Percentiles rank a stretch among this genome's conserved stretches.
These are phyloP conservation scores for Rhea pennata DNA, from an alignment of 2,113 vertebrate species.

Conservation along the genomic window DNA sequence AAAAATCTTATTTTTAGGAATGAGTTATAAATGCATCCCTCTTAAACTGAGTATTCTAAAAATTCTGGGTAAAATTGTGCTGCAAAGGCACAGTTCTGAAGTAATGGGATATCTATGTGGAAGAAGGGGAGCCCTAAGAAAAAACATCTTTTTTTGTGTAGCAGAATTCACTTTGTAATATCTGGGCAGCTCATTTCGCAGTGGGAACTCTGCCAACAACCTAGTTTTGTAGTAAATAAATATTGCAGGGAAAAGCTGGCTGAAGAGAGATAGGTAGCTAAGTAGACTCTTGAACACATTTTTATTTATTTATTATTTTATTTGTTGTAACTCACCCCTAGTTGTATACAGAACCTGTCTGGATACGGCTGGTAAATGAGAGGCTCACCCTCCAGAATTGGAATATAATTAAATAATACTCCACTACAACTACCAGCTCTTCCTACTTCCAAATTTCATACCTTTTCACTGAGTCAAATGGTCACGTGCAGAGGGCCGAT, in stretches of 20 bases:
- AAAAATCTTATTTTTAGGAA: neutral
- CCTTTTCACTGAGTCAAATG: neutral
- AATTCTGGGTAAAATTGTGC: constrained; percentile 3
- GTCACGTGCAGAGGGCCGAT: rapidly evolving
- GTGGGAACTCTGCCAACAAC: constrained; percentile 58
- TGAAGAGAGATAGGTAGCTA: neutral
- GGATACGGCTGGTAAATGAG: rapidly evolving
- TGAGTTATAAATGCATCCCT: neutral
- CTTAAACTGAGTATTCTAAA: neutral
- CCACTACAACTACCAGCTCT: neutral
- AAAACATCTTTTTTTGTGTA: neutral
- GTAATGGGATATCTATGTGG: neutral
- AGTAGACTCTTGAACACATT: neutral
- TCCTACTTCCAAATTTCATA: neutral
- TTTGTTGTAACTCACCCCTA: neutral
- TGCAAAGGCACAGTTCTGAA: constrained; percentile 11
- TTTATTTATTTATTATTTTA: neutral
- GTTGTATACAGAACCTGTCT: rapidly evolving
- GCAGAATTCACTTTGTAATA: constrained; percentile 51
- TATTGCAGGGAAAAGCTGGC: constrained; percentile 41
- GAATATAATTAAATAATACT: neutral
- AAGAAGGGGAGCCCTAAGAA: neutral
- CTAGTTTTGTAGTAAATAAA: constrained; percentile 64
- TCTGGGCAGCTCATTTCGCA: constrained; percentile 61
- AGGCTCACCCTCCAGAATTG: neutral